Evolutionary conservation across 2,888 invertebrate species (phyloP).

Genomic region (Drosophila neotestacea): DNA sequence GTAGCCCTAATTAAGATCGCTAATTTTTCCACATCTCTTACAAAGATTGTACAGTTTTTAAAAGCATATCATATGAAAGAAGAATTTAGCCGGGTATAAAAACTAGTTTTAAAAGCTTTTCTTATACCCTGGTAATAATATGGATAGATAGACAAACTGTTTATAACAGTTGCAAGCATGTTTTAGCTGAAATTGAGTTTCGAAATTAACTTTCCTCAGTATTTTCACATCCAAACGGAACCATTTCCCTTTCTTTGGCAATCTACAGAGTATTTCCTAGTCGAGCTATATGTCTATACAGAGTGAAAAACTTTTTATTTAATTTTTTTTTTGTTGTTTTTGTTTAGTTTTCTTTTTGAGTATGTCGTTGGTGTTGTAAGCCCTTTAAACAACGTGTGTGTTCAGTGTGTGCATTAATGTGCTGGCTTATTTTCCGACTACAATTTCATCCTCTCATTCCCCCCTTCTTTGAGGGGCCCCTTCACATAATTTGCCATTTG

Average conservation of each 20-base stretch:
- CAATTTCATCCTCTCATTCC: background rate
- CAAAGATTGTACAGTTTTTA: too few relatives aligned
- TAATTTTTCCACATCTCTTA: background rate
- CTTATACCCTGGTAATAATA: background rate
- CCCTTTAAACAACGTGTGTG: constrained; percentile 24
- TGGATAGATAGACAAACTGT: background rate
- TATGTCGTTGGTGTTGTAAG: constrained; percentile 30
- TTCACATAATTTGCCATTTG: constrained; percentile 52
- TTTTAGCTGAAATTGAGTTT: too few relatives aligned
- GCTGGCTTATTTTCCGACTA: constrained; percentile 20
- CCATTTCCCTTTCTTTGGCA: too few relatives aligned
- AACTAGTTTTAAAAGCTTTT: background rate
- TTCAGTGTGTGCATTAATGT: constrained; percentile 26
- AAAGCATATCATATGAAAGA: background rate
- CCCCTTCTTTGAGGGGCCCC: too few relatives aligned
- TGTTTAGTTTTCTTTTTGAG: constrained; percentile 44
- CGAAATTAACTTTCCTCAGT: too few relatives aligned
- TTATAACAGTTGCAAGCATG: too few relatives aligned
- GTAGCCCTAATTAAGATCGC: background rate
- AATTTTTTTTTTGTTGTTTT: constrained; percentile 4
- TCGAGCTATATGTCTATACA: background rate
- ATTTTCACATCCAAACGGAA: too few relatives aligned
- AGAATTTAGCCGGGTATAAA: background rate
- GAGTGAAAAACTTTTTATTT: constrained; percentile 18
- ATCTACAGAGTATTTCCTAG: background rate